Evolutionary conservation across 2,113 vertebrate species (phyloP), one percentile per base, ranked within the genome.

Genomic region (Tauraco erythrolophus): DNA sequence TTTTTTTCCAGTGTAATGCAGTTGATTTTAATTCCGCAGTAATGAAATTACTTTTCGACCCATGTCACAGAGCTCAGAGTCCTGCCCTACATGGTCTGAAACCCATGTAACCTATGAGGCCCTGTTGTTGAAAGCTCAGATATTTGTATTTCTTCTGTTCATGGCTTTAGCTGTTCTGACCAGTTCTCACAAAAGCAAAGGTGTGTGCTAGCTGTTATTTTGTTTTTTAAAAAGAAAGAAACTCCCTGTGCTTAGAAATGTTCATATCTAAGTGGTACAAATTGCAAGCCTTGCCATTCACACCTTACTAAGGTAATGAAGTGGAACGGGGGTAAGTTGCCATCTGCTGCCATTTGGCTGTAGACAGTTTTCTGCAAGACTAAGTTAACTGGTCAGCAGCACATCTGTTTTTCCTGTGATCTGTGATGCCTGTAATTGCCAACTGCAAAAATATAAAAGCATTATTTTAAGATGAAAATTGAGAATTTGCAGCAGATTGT

Each of bases 381-480:
- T 83, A 96, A 91, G 81, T 96, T 82, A 89, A 74, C 61, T 94
- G 87, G 84, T 79, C 89, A 88, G 77, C 66, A 95, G 70, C 89
- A 91, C 89, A 95, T 83, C 87, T 96, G 94, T 69, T 94, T 90
- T 76, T 72, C 70, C 33, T 95, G 95, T 97, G 89, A 95, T 88
- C 94, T 70, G 31, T 96, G 93, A 94, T 85, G 92, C 91, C 89
- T 97, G 89, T 97, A 95, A 97, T 94, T 97, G 89, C 62, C 77
- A 84, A 43, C 53, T 70, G 84, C 65, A 92, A 91, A 95, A 92
- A 87, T 74, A 89, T 28, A 88, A 84, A 93, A 94, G 75, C 87
- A 96, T 89, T 93, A 65, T 89, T 96, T 95, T 94, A 72, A 77
- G 62, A 91, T 7, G 46, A 85, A 95, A 94, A 72, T 87, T 69